Conservation (phyloP, 1,140 invertebrate genomes). For the Cotesia glomerata region DNA sequence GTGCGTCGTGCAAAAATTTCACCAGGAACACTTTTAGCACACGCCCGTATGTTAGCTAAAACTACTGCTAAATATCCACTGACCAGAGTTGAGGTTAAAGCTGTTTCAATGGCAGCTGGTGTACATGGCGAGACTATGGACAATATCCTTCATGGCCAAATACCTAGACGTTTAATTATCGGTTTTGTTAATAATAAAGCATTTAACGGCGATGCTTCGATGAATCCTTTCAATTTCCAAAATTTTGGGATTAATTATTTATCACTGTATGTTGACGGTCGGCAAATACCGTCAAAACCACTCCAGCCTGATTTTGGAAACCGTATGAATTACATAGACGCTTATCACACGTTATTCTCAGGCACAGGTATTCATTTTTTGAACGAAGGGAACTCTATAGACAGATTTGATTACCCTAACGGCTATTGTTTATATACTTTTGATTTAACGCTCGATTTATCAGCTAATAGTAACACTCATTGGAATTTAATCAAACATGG, state of each 20-base stretch:
- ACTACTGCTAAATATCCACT: slow-evolving; percentile 55
- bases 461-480: slow-evolving; percentile 42
- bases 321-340: slow-evolving; percentile 31
- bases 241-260: slow-evolving; percentile 40
- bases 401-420: slow-evolving; percentile 30
- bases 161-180: slow-evolving; percentile 27
- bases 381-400: slow-evolving; percentile 41
- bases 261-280: slow-evolving; percentile 47
- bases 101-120: slow-evolving; percentile 47
- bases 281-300: slow-evolving; percentile 36
- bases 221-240: slow-evolving; percentile 31
- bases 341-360: slow-evolving; percentile 52
- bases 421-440: slow-evolving; percentile 45
- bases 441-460: slow-evolving; percentile 53
- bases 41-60: slow-evolving; percentile 46
- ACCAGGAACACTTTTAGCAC: slow-evolving; percentile 46
- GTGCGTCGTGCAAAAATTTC: slow-evolving; percentile 46
- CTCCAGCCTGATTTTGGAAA: slow-evolving; percentile 34
- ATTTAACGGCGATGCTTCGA: slow-evolving; percentile 17
- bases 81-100: slow-evolving; percentile 50
- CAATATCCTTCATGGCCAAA: slow-evolving; percentile 36
- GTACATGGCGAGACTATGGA: slow-evolving; percentile 47
- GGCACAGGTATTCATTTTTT: slow-evolving; percentile 50
- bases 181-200: slow-evolving; percentile 30
- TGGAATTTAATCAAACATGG: slow-evolving; percentile 50